Evolutionary conservation across 23 tunicate species (phyloP), one percentile per base, ranked within the genome.

Genomic region (Halocynthia roretzi): DNA sequence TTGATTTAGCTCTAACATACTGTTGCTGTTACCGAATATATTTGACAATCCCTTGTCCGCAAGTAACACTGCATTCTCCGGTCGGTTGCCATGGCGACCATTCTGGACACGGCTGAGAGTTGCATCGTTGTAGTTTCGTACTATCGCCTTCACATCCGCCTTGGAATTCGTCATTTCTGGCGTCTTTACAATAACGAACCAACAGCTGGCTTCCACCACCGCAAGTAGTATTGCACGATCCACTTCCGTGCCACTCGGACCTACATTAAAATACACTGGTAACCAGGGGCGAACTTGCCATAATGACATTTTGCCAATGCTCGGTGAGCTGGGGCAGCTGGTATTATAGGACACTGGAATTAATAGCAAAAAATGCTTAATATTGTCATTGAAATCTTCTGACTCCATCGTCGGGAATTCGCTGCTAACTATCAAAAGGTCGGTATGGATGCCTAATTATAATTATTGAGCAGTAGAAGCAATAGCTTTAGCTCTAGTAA

Each of bases 181-280:
- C 56, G 84, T 86, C 40, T 50, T 76, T 49, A 71, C 92, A 86
- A 61, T 86, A 81, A 15, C 92, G 77, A 51, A 84, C 51, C 17
- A 81, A 49, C 5, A 69, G 22, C 6, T 70, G 70, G 7, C 15
- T 68, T 44, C 92, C 92, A 50, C 77, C 76, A 44, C 85, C 92
- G 62, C 92, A 86, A 6, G 92, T 61, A n/a, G 78, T 81, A 64
- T 80, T 76, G 61, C 92, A 86, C 7, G 55, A 23, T 11, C 61
- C 71, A 5, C 40, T 11, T 18, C 92, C 92, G 7, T 54, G 61
- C 92, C 92, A 86, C 51, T 60, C 51, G 6, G 92, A 61, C 92
- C 92, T 86, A 7, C 10, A 76, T 12, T 11, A 17, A 60, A 15
- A 15, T 15, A 60, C 64, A 60, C 64, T 31, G 44, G 44, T 31